Base-by-base conservation (phyloP, 2,888 invertebrate genomes). In the Ectemnius continuus region DNA sequence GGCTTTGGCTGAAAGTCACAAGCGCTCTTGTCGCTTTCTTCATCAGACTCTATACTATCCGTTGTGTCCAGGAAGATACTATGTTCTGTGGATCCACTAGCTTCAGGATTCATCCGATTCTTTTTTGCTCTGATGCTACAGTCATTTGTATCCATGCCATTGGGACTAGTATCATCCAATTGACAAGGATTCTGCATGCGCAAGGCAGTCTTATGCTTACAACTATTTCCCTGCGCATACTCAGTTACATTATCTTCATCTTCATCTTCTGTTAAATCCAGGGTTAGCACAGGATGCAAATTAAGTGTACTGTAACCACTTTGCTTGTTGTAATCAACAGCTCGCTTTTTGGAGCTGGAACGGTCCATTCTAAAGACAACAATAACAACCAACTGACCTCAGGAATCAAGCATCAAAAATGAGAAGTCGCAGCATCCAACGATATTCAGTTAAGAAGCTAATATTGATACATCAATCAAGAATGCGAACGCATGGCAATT, bases 231-330 rank as follows among this genome's bases (percentile, higher is more conserved):
- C 23, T 23, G 23, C 23, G 23, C 23, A 23, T 2, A 23, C 23
- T 47, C 13, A 47, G 47, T 47, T 47, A 47, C 47, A 0, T 28
- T 2, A 0, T 0, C 6, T n/a, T 70, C 61, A 6, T 73, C 71
- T 1, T 78, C 78, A 14, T 82, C 82, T 0, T 67, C 67, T 0
- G 82, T 63, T 8, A 82, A 62, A 2, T 77, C 72, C 3, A 69
- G 1, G 0, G 36, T 8, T 36, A 36, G 6, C 5, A 11, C 1
- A 36, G 36, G 36, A 8, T 36, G 36, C 8, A 11, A 36, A 8
- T 8, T 8, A 36, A 36, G 11, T 36, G 8, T 36, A 11, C 11
- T 36, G 36, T 11, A 36, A 11, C 11, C 36, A 36, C 8, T 6
- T 11, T 36, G 36, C 36, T 36, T 36, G 36, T 36, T 36, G 8